A percentile compares a stretch with the other conserved stretches of the same genome.
Conservation (phyloP, 2,113 vertebrate species). For the Paramisgurnus dabryanus region DNA sequence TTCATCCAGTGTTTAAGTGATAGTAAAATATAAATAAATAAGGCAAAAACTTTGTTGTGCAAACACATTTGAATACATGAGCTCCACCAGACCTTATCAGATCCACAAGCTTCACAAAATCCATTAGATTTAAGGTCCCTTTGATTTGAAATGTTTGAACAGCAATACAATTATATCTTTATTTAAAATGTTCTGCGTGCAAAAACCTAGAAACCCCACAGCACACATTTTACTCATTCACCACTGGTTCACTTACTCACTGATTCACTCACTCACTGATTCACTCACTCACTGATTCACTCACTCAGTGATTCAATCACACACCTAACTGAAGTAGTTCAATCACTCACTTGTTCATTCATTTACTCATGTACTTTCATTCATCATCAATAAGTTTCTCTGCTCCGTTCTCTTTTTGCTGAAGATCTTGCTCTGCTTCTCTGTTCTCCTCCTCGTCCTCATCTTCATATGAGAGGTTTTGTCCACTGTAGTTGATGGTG, state of each 20-base stretch:
- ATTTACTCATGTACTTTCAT: slow-evolving; percentile 35
- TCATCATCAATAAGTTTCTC: slow-evolving; percentile 89
- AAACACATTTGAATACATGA: not conserved
- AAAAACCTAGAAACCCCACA: not conserved
- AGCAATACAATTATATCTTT: not conserved
- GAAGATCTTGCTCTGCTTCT: slow-evolving; percentile 31
- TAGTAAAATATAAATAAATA: not conserved
- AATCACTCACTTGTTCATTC: not conserved
- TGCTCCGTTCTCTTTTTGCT: slow-evolving; percentile 74
- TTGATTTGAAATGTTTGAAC: not conserved
- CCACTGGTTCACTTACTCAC: not conserved
- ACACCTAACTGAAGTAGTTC: too few relatives aligned
- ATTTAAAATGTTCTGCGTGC: not conserved
- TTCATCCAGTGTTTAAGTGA: slow-evolving; percentile 7
- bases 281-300: not conserved
- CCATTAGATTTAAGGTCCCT: not conserved
- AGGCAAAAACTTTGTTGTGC: not conserved
- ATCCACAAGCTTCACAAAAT: not conserved
- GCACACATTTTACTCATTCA: not conserved
- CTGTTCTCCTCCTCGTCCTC: slow-evolving; percentile 79
- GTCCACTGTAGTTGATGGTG: slow-evolving; percentile 87
- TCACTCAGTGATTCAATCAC: not conserved
- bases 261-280: not conserved
- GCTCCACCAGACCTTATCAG: not conserved
- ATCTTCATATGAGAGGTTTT: slow-evolving; percentile 75